Evolutionary conservation across 1,140 invertebrate species (phyloP).

Genomic region (Pseudomyrmex cubaensis): DNA sequence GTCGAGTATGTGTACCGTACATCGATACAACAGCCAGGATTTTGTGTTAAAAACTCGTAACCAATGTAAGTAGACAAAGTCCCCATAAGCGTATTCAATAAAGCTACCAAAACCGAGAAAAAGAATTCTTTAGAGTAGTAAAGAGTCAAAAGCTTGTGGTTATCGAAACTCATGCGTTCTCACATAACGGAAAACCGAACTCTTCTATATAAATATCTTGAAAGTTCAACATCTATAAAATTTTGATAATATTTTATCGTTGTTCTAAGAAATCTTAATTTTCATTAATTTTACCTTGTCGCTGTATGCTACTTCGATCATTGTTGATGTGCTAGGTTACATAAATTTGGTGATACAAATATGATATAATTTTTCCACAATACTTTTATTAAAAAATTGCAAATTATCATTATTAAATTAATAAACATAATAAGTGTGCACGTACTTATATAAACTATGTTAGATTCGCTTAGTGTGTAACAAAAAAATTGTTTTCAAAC

Average conservation of each 20-base stretch:
- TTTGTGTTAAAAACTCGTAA: conserved; percentile 71
- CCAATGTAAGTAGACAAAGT: conserved; percentile 64
- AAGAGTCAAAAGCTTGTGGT: conserved; percentile 76
- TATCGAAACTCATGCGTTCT: conserved; percentile 56
- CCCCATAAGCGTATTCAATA: conserved; percentile 76
- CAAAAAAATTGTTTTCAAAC: too few species aligned
- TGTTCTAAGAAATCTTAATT: neutral
- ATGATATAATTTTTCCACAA: conserved; percentile 14
- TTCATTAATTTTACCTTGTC: neutral
- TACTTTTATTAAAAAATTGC: conserved; percentile 65
- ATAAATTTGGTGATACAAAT: neutral
- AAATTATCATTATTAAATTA: conserved; percentile 18
- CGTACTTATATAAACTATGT: neutral
- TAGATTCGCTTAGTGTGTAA: too few species aligned
- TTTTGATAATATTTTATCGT: neutral
- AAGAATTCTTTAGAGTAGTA: conserved; percentile 48
- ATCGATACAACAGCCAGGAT: conserved; percentile 45
- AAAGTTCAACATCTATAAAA: neutral
- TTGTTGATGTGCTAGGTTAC: neutral
- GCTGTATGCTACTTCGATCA: neutral
- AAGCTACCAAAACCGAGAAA: conserved; percentile 73
- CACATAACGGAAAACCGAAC: conserved; percentile 23
- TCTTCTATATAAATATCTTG: neutral
- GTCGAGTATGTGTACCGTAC: conserved; percentile 48
- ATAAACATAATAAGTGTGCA: conserved; percentile 8